Evolutionary conservation across 2,797 vertebrate genomes (phyloP).

Genomic region (Fistularia commersonii): DNA sequence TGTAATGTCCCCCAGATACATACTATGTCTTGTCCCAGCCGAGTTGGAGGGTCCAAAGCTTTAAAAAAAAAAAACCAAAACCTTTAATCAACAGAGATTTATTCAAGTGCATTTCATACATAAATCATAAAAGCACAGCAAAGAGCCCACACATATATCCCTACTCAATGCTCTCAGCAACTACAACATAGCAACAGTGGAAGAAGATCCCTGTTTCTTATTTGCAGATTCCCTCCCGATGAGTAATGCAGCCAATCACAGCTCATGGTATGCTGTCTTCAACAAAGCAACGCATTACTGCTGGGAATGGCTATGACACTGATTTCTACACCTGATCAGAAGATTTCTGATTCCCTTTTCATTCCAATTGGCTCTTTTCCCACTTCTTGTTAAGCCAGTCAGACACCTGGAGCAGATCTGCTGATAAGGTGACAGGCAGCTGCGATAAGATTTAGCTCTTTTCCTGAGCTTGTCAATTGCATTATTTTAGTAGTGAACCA

Average conservation of each 20-base stretch:
- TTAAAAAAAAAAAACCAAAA: background rate
- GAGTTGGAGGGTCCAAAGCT: constrained; percentile 3
- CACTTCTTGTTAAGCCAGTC: constrained; percentile 41
- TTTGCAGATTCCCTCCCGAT: constrained; percentile 69
- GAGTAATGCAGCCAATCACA: constrained; percentile 71
- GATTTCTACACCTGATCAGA: constrained; percentile 57
- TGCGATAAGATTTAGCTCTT: constrained; percentile 10
- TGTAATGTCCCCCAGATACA: too few relatives aligned
- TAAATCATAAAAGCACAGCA: constrained; percentile 20
- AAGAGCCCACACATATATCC: constrained; percentile 37
- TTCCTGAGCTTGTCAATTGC: constrained; percentile 2
- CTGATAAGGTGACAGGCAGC: constrained; percentile 12
- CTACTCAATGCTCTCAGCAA: constrained; percentile 59
- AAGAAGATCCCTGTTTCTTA: constrained; percentile 68
- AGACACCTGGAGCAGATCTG: constrained; percentile 17
- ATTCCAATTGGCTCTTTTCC: constrained; percentile 53
- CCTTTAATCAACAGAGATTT: background rate
- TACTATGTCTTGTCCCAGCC: background rate
- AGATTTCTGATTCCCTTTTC: constrained; percentile 42
- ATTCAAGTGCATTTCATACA: constrained; percentile 9
- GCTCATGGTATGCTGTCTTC: constrained; percentile 61
- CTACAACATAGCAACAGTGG: constrained; percentile 76
- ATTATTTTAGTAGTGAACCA: too few relatives aligned
- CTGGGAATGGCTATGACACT: constrained; percentile 41
- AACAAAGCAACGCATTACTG: constrained; percentile 51